These are phyloP conservation scores for Netelia fuscicornis DNA, from an alignment of 2,888 invertebrate genomes.

Conservation along the genomic window DNA sequence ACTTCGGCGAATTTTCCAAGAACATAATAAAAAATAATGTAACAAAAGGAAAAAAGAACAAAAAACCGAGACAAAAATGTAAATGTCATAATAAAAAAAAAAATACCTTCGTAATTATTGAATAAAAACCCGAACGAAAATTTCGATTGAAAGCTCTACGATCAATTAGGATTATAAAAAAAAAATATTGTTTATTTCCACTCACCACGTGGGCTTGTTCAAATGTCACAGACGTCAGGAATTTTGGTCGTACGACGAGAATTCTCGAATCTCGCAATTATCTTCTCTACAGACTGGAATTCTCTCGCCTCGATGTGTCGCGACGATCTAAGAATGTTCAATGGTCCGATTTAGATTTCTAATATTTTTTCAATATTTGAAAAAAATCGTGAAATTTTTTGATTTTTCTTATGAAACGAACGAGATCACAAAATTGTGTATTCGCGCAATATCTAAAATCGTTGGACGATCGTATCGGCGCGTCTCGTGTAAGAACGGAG, in stretches of 20 bases:
- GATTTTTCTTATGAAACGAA: too few species aligned
- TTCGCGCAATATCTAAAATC: too few species aligned
- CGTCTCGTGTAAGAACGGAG: conserved; percentile 16
- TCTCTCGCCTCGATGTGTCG: neutral
- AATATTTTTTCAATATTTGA: too few species aligned
- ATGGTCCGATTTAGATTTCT: too few species aligned
- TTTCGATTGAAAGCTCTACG: too few species aligned
- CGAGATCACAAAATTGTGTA: too few species aligned
- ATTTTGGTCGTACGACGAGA: neutral
- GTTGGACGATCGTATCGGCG: neutral
- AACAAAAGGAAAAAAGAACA: neutral
- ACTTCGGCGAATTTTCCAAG: neutral
- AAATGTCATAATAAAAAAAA: too few species aligned
- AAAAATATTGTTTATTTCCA: neutral
- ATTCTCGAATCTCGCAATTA: neutral
- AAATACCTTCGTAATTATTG: too few species aligned
- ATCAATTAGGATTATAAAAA: neutral
- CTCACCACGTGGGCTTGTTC: neutral
- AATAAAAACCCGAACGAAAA: too few species aligned
- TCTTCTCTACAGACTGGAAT: neutral
- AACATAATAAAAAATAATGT: neutral
- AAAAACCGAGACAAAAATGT: too few species aligned
- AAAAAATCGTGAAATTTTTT: too few species aligned
- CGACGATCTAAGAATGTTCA: neutral
- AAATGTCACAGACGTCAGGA: neutral